Conservation (phyloP, 2,797 vertebrate genomes). For the Arctocebus calabarensis region DNA sequence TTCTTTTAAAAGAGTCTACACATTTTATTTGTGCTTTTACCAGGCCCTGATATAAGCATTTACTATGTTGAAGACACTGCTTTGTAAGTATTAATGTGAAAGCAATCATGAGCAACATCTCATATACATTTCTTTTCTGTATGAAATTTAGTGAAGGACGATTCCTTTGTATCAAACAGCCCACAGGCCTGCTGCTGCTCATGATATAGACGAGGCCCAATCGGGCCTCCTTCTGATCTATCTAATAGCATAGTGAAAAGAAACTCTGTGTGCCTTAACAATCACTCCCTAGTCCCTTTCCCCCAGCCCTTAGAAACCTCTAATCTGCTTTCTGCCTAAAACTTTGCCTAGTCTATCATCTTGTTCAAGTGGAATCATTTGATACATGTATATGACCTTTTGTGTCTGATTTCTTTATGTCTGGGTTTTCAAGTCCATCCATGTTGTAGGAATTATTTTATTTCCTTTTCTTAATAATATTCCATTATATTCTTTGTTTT, state of each 20-base stretch:
- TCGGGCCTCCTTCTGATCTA: neutral
- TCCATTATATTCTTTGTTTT: neutral
- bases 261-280: neutral
- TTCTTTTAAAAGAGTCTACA: neutral
- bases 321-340: neutral
- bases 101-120: neutral
- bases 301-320: neutral
- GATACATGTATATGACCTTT: neutral
- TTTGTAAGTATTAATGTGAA: slow-evolving; percentile 47
- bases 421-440: neutral
- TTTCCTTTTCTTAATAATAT: neutral
- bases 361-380: neutral
- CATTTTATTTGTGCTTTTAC: slow-evolving; percentile 30
- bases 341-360: neutral
- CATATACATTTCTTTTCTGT: neutral
- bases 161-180: slow-evolving; percentile 5
- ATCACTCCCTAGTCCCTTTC: neutral
- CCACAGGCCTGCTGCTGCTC: neutral
- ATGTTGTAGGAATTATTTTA: neutral
- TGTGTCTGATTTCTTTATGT: neutral
- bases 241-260: neutral
- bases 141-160: neutral
- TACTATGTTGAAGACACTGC: neutral
- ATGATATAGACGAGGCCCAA: neutral
- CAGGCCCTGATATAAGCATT: neutral